A percentile compares a stretch with the other conserved stretches of the same genome.
phyloP scores from a whole-genome alignment of 2,113 vertebrate genomes.

The Neodon shergylaensis region DNA sequence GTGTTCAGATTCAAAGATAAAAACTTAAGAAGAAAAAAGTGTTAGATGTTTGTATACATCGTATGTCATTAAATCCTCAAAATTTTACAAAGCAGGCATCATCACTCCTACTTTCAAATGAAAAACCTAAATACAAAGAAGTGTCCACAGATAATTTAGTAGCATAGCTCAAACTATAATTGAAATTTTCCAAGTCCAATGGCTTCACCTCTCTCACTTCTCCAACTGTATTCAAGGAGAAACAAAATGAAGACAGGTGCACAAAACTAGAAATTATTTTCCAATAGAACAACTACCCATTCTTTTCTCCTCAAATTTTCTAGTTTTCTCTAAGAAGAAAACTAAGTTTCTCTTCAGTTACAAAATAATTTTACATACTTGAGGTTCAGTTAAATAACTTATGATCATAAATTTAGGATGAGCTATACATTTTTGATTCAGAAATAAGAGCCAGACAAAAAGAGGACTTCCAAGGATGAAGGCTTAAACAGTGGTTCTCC shows the following conservation, averaged over 20 bases:
- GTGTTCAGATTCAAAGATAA: not conserved
- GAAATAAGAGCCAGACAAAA: not conserved
- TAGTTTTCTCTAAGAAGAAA: not conserved
- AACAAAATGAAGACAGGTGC: not conserved
- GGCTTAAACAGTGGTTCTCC: not conserved
- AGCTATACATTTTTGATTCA: not conserved
- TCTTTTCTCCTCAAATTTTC: not conserved
- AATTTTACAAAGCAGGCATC: slow-evolving; percentile 6
- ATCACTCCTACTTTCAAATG: not conserved
- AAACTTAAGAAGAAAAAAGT: slow-evolving; percentile 15
- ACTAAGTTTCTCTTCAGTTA: not conserved
- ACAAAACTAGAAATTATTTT: slow-evolving; percentile 31
- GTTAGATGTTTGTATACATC: not conserved
- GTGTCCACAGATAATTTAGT: not conserved
- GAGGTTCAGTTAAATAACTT: slow-evolving; percentile 11
- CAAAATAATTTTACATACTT: slow-evolving; percentile 1
- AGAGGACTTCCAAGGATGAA: not conserved
- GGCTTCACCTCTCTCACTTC: not conserved
- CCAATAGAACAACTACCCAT: not conserved
- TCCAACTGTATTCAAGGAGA: not conserved
- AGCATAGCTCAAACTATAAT: not conserved
- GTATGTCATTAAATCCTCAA: slow-evolving; percentile 28
- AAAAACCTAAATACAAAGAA: slow-evolving; percentile 10
- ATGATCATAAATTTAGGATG: not conserved
- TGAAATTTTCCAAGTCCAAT: not conserved